These are phyloP conservation scores for Homarus gammarus DNA, from an alignment of 2,888 invertebrate genomes.

Conservation along the genomic window DNA sequence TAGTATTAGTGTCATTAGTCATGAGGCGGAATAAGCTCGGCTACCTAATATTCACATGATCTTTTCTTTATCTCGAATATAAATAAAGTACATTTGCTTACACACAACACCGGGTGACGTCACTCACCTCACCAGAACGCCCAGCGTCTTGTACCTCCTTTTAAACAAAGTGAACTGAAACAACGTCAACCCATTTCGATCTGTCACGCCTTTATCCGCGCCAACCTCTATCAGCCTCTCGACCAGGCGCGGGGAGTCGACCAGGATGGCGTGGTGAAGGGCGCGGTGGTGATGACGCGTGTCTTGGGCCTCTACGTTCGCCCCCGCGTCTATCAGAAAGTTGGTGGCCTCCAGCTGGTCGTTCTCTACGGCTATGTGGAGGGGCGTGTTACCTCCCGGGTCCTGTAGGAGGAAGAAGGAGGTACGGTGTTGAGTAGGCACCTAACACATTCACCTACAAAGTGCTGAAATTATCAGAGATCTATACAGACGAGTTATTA, in stretches of 20 bases:
- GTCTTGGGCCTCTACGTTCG: constrained; percentile 36
- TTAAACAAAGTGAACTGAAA: constrained; percentile 46
- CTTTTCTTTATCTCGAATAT: too few species aligned
- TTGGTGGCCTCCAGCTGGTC: constrained; percentile 24
- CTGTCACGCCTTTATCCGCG: constrained; percentile 5
- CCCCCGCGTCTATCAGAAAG: constrained; percentile 32
- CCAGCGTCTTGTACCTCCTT: constrained; percentile 48
- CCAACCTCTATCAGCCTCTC: constrained; percentile 14
- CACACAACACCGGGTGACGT: not conserved
- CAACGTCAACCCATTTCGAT: constrained; percentile 38
- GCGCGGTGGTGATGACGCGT: constrained; percentile 38
- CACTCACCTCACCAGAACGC: constrained; percentile 44
- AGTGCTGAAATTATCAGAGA: too few species aligned
- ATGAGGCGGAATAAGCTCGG: too few species aligned
- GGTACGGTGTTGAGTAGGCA: too few species aligned
- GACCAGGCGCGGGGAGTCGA: constrained; percentile 26
- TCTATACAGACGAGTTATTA: not conserved
- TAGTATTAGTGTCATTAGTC: too few species aligned
- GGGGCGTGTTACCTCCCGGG: constrained; percentile 33
- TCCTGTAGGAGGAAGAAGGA: constrained; percentile 27
- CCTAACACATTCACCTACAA: not conserved
- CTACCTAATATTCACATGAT: too few species aligned
- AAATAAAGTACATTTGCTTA: too few species aligned
- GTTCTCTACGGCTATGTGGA: constrained; percentile 42
- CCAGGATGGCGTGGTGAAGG: constrained; percentile 61